Evolutionary conservation across 2,888 invertebrate species (phyloP).

Genomic region (Cryptops parisi): DNA sequence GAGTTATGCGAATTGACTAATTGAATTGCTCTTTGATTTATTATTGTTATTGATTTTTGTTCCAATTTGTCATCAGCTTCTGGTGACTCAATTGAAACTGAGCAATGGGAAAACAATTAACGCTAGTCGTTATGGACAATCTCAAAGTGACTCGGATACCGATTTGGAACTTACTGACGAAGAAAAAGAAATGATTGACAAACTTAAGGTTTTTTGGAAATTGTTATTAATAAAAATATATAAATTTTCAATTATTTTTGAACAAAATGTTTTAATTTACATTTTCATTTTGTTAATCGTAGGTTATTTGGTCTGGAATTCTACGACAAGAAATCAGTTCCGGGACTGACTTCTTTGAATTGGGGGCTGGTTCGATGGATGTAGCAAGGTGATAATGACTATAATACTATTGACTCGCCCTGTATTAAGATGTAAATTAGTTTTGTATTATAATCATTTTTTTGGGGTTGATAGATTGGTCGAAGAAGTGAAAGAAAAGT

Average conservation of each 20-base stretch:
- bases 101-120: slow-evolving; percentile 61
- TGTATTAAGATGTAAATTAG: background rate
- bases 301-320: slow-evolving; percentile 70
- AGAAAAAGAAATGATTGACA: slow-evolving; percentile 52
- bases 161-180: slow-evolving; percentile 52
- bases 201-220: slow-evolving; percentile 32
- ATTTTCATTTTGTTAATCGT: slow-evolving; percentile 29
- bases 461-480: too few species aligned
- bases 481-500: slow-evolving; percentile 76
- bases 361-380: slow-evolving; percentile 98
- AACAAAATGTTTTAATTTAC: background rate
- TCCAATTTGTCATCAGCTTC: slow-evolving; percentile 41
- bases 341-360: slow-evolving; percentile 78
- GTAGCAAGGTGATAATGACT: slow-evolving; percentile 49
- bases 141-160: slow-evolving; percentile 41
- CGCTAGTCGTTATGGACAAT: slow-evolving; percentile 57
- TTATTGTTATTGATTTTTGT: background rate
- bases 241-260: background rate
- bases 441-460: background rate
- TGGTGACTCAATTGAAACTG: slow-evolving; percentile 58
- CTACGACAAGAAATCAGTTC: slow-evolving; percentile 57
- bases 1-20: slow-evolving; percentile 24
- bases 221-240: too few species aligned
- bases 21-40: slow-evolving; percentile 1
- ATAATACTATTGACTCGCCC: background rate